These are phyloP conservation scores for Thamnophis elegans DNA, from an alignment of 2,797 vertebrate species.

Conservation along the genomic window DNA sequence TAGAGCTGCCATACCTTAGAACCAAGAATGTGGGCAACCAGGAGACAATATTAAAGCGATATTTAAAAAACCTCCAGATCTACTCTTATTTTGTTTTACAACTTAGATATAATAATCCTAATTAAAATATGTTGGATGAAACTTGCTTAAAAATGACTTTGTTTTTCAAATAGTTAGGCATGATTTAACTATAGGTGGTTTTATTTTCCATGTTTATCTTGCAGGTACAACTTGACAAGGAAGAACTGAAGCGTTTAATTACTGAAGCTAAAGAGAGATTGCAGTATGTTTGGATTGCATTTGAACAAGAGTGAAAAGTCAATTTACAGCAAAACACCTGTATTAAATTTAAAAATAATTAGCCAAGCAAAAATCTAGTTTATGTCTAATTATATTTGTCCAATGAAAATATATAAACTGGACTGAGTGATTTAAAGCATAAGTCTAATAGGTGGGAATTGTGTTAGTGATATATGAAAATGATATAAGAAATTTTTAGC, in stretches of 20 bases:
- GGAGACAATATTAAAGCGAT: background rate
- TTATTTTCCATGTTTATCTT: constrained; percentile 9
- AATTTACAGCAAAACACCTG: background rate
- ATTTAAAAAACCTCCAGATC: background rate
- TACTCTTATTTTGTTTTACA: background rate
- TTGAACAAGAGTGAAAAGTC: background rate
- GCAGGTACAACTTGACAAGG: constrained; percentile 73
- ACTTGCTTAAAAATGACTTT: background rate
- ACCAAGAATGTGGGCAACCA: background rate
- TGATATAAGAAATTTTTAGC: background rate
- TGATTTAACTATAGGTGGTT: background rate
- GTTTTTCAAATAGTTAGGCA: background rate
- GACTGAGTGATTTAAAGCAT: background rate
- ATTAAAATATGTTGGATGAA: background rate
- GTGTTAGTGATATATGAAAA: background rate
- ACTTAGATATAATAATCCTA: background rate
- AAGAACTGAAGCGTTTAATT: constrained; percentile 75
- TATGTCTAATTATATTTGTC: background rate
- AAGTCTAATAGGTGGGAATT: background rate
- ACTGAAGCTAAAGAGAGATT: constrained; percentile 70
- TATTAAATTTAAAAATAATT: background rate
- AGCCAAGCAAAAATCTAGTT: background rate
- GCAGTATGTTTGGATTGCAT: constrained; percentile 62
- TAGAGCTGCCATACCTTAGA: background rate
- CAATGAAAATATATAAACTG: background rate